These are phyloP conservation scores for Zygogramma bicolorata DNA, from an alignment of 2,888 invertebrate species.

Conservation along the genomic window DNA sequence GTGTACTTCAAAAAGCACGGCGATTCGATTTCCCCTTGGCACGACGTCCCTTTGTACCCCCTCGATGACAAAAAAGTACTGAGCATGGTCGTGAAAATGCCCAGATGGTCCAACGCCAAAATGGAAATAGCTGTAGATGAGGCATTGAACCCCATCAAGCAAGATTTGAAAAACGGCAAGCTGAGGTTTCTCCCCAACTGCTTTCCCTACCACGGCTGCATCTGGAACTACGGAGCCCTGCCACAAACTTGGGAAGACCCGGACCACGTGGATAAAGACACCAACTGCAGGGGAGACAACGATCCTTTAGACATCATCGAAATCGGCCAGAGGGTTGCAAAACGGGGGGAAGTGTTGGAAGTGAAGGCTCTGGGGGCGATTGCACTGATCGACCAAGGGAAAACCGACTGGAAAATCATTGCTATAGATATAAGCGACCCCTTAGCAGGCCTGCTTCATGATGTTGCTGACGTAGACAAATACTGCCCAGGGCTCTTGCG, in stretches of 20 bases:
- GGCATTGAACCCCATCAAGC: slow-evolving; percentile 95
- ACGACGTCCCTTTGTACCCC: slow-evolving; percentile 93
- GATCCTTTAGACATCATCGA: slow-evolving; percentile 99
- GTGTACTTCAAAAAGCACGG: slow-evolving; percentile 85
- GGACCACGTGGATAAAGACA: slow-evolving; percentile 86
- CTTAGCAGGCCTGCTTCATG: slow-evolving; percentile 83
- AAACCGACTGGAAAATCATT: slow-evolving; percentile 99
- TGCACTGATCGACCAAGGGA: slow-evolving; percentile 96
- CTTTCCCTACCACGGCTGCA: slow-evolving; percentile 99
- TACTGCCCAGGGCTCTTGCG: slow-evolving; percentile 92
- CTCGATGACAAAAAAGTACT: slow-evolving; percentile 79
- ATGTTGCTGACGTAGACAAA: slow-evolving; percentile 90
- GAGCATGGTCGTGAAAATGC: slow-evolving; percentile 99
- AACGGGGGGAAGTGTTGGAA: slow-evolving; percentile 83
- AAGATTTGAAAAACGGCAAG: slow-evolving; percentile 97
- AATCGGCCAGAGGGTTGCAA: slow-evolving; percentile 85
- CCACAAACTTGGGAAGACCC: slow-evolving; percentile 99
- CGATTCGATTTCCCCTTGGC: slow-evolving; percentile 93
- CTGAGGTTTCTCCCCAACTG: slow-evolving; percentile 96
- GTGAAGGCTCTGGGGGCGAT: slow-evolving; percentile 94
- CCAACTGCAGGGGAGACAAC: slow-evolving; percentile 95
- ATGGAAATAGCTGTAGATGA: slow-evolving; percentile 96
- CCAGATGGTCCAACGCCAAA: slow-evolving; percentile 99
- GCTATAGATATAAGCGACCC: slow-evolving; percentile 96
- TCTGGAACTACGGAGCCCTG: slow-evolving; percentile 99